Conservation (phyloP, 1,140 invertebrate genomes). For the Conus betulinus region DNA sequence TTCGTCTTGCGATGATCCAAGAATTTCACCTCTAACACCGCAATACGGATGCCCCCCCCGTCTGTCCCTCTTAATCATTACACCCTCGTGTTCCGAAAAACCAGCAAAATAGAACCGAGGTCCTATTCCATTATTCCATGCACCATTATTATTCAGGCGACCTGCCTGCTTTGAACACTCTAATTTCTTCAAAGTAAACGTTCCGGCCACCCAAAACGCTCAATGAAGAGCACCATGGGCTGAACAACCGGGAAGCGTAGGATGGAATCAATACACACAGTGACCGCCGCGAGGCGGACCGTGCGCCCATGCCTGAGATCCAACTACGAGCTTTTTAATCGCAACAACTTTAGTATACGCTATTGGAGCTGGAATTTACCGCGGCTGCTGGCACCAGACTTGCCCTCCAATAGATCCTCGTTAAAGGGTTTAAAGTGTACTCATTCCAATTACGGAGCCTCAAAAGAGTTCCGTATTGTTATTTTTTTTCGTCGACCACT, state of each 20-base stretch:
- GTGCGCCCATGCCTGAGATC: constrained; percentile 63
- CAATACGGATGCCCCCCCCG: constrained; percentile 75
- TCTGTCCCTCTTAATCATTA: constrained; percentile 82
- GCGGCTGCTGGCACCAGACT: constrained; percentile 85
- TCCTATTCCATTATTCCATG: constrained; percentile 91
- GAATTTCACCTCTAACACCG: constrained; percentile 72
- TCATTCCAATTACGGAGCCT: constrained; percentile 91
- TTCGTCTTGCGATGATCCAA: constrained; percentile 87
- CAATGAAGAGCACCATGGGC: constrained; percentile 71
- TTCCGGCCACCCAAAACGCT: constrained; percentile 75
- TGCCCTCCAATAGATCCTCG: constrained; percentile 91
- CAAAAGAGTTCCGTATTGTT: constrained; percentile 87
- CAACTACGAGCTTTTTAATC: constrained; percentile 77
- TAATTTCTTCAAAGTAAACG: constrained; percentile 89
- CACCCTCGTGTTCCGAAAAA: constrained; percentile 78
- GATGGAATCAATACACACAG: constrained; percentile 58
- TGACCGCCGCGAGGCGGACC: constrained; percentile 50
- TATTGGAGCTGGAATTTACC: constrained; percentile 95
- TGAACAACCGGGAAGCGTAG: constrained; percentile 64
- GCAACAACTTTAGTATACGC: constrained; percentile 82
- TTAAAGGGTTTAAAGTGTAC: constrained; percentile 92
- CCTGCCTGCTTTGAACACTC: constrained; percentile 86
- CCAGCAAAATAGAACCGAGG: constrained; percentile 84
- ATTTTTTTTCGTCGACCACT: constrained; percentile 94
- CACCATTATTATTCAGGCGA: constrained; percentile 84